phyloP scores from a whole-genome alignment of 2,113 vertebrate genomes.

The Halcyon senegalensis region DNA sequence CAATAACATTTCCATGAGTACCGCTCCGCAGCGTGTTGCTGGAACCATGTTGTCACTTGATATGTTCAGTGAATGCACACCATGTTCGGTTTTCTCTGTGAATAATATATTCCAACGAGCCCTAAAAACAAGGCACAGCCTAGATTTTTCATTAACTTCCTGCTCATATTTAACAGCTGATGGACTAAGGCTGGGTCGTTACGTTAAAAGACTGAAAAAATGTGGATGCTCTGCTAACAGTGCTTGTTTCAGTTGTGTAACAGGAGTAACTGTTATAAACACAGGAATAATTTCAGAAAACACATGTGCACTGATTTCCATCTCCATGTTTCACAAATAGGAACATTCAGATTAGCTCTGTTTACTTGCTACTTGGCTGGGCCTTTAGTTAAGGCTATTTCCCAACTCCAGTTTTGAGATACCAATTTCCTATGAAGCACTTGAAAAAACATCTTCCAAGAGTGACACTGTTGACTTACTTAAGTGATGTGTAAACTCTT shows the following conservation, averaged over 20 bases:
- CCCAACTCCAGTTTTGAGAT: conserved; percentile 1
- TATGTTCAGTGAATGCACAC: neutral
- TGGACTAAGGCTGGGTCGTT: neutral
- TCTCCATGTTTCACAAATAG: conserved; percentile 19
- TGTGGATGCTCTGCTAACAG: neutral
- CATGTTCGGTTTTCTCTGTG: neutral
- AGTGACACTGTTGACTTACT: conserved; percentile 1
- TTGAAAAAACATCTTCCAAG: neutral
- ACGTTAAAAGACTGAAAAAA: neutral
- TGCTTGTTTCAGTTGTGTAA: conserved; percentile 7
- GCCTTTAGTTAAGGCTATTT: conserved; percentile 20
- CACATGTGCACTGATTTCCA: conserved; percentile 27
- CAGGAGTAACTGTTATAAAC: conserved; percentile 22
- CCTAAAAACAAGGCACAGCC: neutral
- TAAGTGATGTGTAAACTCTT: conserved; percentile 37
- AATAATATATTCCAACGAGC: neutral
- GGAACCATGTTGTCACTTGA: neutral
- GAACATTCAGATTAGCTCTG: neutral
- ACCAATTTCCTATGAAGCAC: neutral
- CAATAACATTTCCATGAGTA: neutral
- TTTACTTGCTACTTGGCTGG: neutral
- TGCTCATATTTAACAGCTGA: neutral
- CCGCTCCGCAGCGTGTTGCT: neutral
- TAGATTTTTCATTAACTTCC: neutral
- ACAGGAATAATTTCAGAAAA: conserved; percentile 31